Base-by-base conservation (phyloP, 2,113 vertebrate genomes). In the Oostethus manadensis region DNA sequence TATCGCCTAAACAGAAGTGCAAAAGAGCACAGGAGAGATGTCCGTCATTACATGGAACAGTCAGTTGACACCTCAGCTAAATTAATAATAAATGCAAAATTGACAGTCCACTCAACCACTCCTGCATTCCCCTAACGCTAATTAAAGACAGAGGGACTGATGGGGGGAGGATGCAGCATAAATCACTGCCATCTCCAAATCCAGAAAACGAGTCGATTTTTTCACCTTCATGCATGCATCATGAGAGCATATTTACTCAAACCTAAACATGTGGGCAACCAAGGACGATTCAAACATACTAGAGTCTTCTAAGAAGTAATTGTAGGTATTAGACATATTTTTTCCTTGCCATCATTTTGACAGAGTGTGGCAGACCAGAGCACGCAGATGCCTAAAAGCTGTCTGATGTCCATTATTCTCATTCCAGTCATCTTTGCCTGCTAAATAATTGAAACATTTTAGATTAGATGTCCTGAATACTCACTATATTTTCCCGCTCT, bases 391-490 rank as follows among this genome's bases (percentile, higher is more conserved):
- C 80, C 72, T 54, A 66, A 70, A 40, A 42, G 62, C 60, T 58
- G n/a, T 60, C 61, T 68, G 68, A 77, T 57, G 71, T 71, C 64
- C 69, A 71, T 49, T 83, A 86, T 90, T 90, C 81, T 87, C 81
- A 89, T 90, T 88, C 89, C 76, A 81, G 83, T 86, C 84, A 83
- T 84, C 67, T 71, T 71, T 76, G 60, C 60, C 83, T 84, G 79
- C 72, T 90, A 81, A 90, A 91, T 91, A 85, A 90, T 91, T 88
- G 81, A 90, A 82, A 78, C 65, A 71, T 71, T 71, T 84, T 84
- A 82, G 80, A 91, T 89, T 86, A 84, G 83, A 88, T 86, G 74
- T 68, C 66, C 70, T 70, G 55, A 74, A 74, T 61, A 62, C 65
- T 64, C 44, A 21, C 79, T 64, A 68, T 82, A 77, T 65, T 71